phyloP scores from a whole-genome alignment of 2,888 invertebrate species.

The Shargacucullia verbasci region DNA sequence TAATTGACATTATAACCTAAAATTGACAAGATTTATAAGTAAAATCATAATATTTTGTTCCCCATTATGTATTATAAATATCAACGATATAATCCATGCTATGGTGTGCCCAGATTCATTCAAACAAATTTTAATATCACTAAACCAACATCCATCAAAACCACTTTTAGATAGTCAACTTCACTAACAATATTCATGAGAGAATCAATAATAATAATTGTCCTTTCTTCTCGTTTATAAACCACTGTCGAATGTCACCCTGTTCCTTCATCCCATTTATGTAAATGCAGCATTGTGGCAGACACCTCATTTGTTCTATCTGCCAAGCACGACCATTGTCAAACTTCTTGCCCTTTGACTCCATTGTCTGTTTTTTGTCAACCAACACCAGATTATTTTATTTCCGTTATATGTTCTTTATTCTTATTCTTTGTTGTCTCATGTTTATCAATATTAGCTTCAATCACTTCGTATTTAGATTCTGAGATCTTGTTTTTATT shows the following conservation, averaged over 20 bases:
- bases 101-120: not conserved
- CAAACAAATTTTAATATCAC: conserved; percentile 28
- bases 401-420: conserved; percentile 81
- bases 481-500: conserved; percentile 32
- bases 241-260: conserved; percentile 64
- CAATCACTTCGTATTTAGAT: conserved; percentile 37
- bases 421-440: conserved; percentile 74
- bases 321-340: conserved; percentile 78
- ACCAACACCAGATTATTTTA: conserved; percentile 84
- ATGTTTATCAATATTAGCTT: conserved; percentile 72
- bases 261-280: conserved; percentile 76
- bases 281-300: conserved; percentile 85
- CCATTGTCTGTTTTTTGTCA: conserved; percentile 87
- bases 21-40: too few species aligned
- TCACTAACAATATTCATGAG: conserved; percentile 64
- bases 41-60: too few species aligned
- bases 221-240: conserved; percentile 61
- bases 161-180: conserved; percentile 50
- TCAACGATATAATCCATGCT: too few species aligned
- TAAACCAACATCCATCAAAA: conserved; percentile 36
- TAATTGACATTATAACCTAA: too few species aligned
- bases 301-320: conserved; percentile 85
- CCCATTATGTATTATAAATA: too few species aligned
- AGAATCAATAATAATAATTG: conserved; percentile 68
- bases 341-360: conserved; percentile 85